Percentiles rank a stretch among this genome's conserved stretches.
phyloP scores from a whole-genome alignment of 2,113 vertebrate species.

The Clarias magur region DNA sequence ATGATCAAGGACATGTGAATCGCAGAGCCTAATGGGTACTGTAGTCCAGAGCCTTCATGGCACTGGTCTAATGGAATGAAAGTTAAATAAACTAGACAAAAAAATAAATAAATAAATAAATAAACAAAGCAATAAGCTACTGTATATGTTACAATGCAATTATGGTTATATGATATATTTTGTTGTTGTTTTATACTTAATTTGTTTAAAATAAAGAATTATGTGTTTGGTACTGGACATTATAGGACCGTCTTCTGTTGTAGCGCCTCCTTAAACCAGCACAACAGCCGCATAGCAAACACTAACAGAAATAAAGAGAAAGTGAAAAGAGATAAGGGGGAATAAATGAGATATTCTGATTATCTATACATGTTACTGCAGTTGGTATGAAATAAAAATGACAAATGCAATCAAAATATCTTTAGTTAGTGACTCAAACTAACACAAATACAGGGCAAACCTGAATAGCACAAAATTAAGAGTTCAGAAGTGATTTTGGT shows the following conservation, averaged over 20 bases:
- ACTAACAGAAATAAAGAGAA: slow-evolving; percentile 4
- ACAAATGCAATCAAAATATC: too few species aligned
- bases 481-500: neutral
- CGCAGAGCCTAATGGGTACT: too few species aligned
- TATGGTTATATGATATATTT: neutral
- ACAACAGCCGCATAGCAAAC: slow-evolving; percentile 44
- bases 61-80: neutral
- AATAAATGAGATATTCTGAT: neutral
- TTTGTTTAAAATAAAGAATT: slow-evolving; percentile 10
- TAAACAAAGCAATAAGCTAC: neutral
- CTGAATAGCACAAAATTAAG: neutral
- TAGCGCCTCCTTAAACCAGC: slow-evolving; percentile 22
- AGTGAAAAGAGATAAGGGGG: neutral
- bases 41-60: too few species aligned
- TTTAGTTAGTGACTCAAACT: too few species aligned
- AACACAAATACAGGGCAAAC: too few species aligned
- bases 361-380: neutral
- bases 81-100: neutral
- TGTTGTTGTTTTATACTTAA: neutral
- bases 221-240: slow-evolving; percentile 15
- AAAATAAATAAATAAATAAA: neutral
- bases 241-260: slow-evolving; percentile 24
- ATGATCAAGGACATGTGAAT: too few species aligned
- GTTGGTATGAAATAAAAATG: neutral
- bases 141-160: neutral